phyloP scores from a whole-genome alignment of 1,140 invertebrate species.

The Lordiphosa mommai region DNA sequence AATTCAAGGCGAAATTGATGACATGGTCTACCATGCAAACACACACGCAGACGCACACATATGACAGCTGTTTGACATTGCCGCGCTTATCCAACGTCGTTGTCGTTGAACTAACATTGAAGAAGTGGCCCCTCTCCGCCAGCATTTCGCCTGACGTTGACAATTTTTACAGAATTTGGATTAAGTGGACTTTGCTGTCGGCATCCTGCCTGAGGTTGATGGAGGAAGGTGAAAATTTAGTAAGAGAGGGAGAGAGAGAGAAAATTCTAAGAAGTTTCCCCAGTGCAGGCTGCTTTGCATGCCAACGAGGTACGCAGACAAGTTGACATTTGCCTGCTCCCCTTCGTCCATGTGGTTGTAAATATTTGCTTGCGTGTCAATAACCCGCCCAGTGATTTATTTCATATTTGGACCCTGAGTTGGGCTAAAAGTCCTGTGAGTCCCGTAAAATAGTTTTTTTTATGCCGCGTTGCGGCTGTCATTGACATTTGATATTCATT shows the following conservation, averaged over 20 bases:
- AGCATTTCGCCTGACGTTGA: constrained; percentile 10
- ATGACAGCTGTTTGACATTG: constrained; percentile 65
- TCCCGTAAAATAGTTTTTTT: constrained; percentile 62
- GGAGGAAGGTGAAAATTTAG: constrained; percentile 7
- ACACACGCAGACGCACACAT: constrained; percentile 17
- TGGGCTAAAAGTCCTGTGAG: constrained; percentile 18
- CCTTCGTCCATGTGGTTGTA: constrained; percentile 28
- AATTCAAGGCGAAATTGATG: constrained; percentile 75
- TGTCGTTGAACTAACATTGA: constrained; percentile 61
- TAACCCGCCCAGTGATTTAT: constrained; percentile 75
- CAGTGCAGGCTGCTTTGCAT: constrained; percentile 50
- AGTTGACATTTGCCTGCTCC: constrained; percentile 42
- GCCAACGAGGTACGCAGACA: constrained; percentile 14
- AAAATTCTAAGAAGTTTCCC: constrained; percentile 58
- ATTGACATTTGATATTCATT: constrained; percentile 74
- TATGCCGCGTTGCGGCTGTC: constrained; percentile 48
- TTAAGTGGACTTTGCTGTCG: constrained; percentile 77
- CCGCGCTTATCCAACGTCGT: constrained; percentile 30
- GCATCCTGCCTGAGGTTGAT: constrained; percentile 29
- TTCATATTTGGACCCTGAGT: constrained; percentile 60
- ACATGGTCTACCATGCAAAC: constrained; percentile 41
- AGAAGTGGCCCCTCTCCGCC: constrained; percentile 19
- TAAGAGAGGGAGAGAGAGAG: neutral
- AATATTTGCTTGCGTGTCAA: constrained; percentile 76
- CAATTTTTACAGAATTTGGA: constrained; percentile 74